A percentile compares a stretch with the other conserved stretches of the same genome.
phyloP scores from a whole-genome alignment of 2,888 invertebrate species.

The Sialis fuliginosa region DNA sequence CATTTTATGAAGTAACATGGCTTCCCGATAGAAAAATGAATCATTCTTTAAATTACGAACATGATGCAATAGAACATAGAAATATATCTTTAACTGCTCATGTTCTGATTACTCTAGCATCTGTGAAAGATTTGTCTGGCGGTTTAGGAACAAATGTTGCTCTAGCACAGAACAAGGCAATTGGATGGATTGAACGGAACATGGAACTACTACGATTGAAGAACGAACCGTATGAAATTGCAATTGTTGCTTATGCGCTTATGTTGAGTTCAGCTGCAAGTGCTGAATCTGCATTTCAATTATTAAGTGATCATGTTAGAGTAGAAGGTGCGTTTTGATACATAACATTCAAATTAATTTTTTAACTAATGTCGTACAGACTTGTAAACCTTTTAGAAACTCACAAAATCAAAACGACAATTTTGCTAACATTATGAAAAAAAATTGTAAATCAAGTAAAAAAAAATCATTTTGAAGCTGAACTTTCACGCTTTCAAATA shows the following conservation, averaged over 20 bases:
- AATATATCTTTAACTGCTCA: slow-evolving; percentile 88
- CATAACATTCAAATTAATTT: too few relatives aligned
- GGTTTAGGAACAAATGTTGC: slow-evolving; percentile 60
- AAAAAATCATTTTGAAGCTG: not conserved
- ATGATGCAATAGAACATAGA: slow-evolving; percentile 38
- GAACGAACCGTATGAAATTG: slow-evolving; percentile 67
- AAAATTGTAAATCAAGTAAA: not conserved
- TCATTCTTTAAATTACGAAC: slow-evolving; percentile 38
- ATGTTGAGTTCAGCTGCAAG: slow-evolving; percentile 68
- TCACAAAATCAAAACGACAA: not conserved
- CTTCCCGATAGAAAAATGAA: slow-evolving; percentile 79
- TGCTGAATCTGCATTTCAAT: slow-evolving; percentile 64
- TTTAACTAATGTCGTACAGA: too few relatives aligned
- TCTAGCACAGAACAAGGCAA: slow-evolving; percentile 55
- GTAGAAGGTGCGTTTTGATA: slow-evolving; percentile 35
- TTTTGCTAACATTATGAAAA: not conserved
- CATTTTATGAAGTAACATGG: slow-evolving; percentile 81
- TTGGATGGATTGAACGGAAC: slow-evolving; percentile 67
- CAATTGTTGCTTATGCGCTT: slow-evolving; percentile 79
- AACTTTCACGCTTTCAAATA: too few relatives aligned
- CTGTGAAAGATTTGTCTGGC: slow-evolving; percentile 58
- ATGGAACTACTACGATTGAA: slow-evolving; percentile 52
- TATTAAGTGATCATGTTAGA: slow-evolving; percentile 45
- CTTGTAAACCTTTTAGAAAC: not conserved
- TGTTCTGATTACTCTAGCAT: slow-evolving; percentile 72